phyloP scores from a whole-genome alignment of 2,113 vertebrate genomes.

The Hemicordylus capensis region DNA sequence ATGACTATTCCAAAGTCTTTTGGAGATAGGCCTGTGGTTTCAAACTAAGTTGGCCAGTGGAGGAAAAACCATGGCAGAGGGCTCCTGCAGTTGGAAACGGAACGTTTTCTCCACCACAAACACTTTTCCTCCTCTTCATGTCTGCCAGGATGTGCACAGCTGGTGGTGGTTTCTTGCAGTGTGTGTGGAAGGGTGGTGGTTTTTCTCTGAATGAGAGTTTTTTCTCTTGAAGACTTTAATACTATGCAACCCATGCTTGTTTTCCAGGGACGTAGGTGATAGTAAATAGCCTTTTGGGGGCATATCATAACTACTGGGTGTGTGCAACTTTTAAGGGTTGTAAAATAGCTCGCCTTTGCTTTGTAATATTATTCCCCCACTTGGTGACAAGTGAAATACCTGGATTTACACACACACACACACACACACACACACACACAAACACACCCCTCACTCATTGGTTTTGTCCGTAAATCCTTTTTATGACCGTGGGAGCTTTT shows the following conservation, averaged over 20 bases:
- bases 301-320: background rate
- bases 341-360: background rate
- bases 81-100: too few relatives aligned
- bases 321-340: background rate
- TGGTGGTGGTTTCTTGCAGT: background rate
- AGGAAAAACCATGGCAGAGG: too few relatives aligned
- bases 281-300: constrained; percentile 34
- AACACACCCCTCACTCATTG: background rate
- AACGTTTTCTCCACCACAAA: too few relatives aligned
- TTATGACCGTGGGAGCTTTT: background rate
- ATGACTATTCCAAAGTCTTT: too few relatives aligned
- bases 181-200: constrained; percentile 2
- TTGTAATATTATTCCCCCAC: background rate
- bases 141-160: background rate
- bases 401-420: too few relatives aligned
- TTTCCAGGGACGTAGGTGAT: constrained; percentile 38
- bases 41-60: background rate
- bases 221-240: constrained; percentile 59
- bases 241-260: constrained; percentile 70
- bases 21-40: background rate
- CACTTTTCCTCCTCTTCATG: constrained; percentile 32
- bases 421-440: too few relatives aligned
- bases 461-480: background rate
- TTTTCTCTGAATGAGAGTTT: background rate
- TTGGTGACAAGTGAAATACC: background rate